Evolutionary conservation across 1,140 invertebrate genomes (phyloP), one percentile per base, ranked within the genome.

Genomic region (Delia radicum): DNA sequence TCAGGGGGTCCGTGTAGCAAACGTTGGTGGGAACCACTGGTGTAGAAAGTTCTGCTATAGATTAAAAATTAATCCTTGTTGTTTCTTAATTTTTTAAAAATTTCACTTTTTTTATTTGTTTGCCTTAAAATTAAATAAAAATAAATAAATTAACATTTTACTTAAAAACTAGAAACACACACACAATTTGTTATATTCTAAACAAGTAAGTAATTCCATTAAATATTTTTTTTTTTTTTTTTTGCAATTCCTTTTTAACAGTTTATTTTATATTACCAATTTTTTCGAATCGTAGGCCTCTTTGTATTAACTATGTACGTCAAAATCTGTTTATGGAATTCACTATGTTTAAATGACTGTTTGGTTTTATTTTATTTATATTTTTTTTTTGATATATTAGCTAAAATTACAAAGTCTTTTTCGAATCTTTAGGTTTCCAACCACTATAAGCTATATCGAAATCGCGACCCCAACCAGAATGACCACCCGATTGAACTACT

Each of bases 401-500:
- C n/a, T n/a, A n/a, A n/a, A 33, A 37, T 10, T 76, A 76, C 13
- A 42, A 21, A 24, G 29, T 71, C 73, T 77, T 77, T 37, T 37
- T 61, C 42, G 72, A 8, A 18, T 83, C 83, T 75, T 86, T 86
- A n/a, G 87, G 86, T 71, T 88, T 87, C 86, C 91, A 90, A 55
- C 89, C 90, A 77, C 87, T 90, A 85, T 92, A 92, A 65, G 91
- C 91, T 18, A 77, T 42, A 81, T 90, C 89, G 76, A 91, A 87
- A 42, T 90, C 89, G 87, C 92, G 91, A 85, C 92, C 93, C 92
- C 93, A 93, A 81, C 91, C 91, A 74, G 88, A 89, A 73, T 90
- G 90, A 79, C 92, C 90, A 46, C 91, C 91, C 8, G 90, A 90
- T 13, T 89, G 89, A 2, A 92, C 91, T 63, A 93, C 92, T 4